Evolutionary conservation across 2,797 vertebrate species (phyloP).

Genomic region (Ciconia nigra): DNA sequence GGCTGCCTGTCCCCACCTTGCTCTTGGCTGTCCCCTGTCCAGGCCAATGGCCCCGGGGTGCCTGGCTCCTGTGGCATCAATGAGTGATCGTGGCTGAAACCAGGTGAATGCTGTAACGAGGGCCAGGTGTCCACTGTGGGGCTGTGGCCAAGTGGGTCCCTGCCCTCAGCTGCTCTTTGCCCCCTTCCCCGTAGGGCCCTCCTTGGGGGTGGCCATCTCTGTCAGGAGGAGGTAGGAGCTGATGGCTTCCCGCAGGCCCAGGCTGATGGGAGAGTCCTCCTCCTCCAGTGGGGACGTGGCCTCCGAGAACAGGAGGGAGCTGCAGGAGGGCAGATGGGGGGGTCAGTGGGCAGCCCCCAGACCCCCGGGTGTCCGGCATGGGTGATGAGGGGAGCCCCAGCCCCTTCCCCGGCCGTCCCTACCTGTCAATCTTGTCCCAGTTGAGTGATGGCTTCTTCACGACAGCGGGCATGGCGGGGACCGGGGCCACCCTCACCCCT

Average conservation of each 20-base stretch:
- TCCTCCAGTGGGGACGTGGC: conserved; percentile 53
- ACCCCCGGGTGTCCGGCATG: rapidly evolving
- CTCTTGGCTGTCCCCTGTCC: not conserved
- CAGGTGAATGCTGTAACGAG: rapidly evolving
- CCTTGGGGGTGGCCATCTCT: conserved; percentile 12
- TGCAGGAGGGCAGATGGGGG: not conserved
- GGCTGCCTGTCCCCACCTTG: rapidly evolving
- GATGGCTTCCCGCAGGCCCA: conserved; percentile 86
- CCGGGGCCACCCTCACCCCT: not conserved
- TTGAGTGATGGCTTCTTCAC: conserved; percentile 75
- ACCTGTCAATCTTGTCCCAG: conserved; percentile 87
- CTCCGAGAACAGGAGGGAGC: conserved; percentile 77
- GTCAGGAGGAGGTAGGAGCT: conserved; percentile 85
- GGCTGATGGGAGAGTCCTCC: conserved; percentile 80
- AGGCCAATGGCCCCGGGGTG: rapidly evolving
- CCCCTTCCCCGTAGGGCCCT: not conserved
- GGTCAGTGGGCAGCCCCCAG: not conserved
- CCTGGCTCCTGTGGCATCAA: rapidly evolving
- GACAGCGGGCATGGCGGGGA: not conserved
- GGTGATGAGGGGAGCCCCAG: not conserved
- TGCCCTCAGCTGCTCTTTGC: not conserved
- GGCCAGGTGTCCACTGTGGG: rapidly evolving
- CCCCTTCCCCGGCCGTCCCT: not conserved
- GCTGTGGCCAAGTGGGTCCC: rapidly evolving
- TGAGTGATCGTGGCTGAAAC: rapidly evolving